Conservation (phyloP, 2,888 invertebrate genomes). For the Drosophila testacea region DNA sequence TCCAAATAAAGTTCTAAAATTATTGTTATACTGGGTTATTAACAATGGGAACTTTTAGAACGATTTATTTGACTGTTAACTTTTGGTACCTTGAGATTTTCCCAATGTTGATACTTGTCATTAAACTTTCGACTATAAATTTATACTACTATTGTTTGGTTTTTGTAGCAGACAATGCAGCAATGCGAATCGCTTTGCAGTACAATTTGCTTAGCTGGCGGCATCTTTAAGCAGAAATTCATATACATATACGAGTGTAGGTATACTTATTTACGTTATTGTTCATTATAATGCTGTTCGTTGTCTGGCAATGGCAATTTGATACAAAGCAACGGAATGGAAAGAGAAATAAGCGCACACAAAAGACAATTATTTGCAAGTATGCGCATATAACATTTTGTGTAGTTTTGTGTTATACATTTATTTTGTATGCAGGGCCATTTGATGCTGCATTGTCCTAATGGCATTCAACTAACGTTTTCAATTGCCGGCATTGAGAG, state of each 20-base stretch:
- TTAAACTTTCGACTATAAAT: slow-evolving; percentile 51
- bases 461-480: slow-evolving; percentile 64
- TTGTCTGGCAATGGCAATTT: slow-evolving; percentile 58
- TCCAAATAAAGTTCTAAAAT: too few species aligned
- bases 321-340: slow-evolving; percentile 53
- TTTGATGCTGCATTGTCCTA: slow-evolving; percentile 70
- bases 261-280: slow-evolving; percentile 2
- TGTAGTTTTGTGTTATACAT: slow-evolving; percentile 10
- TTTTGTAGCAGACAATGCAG: slow-evolving; percentile 29
- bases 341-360: slow-evolving; percentile 44
- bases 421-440: slow-evolving; percentile 45
- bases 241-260: not conserved
- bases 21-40: too few species aligned
- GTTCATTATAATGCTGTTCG: slow-evolving; percentile 25
- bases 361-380: slow-evolving; percentile 62
- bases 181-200: slow-evolving; percentile 38
- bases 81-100: too few species aligned
- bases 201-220: slow-evolving; percentile 34
- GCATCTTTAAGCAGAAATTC: slow-evolving; percentile 25
- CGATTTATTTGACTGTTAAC: too few species aligned
- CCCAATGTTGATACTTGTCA: slow-evolving; percentile 38
- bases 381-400: slow-evolving; percentile 9
- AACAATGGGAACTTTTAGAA: too few species aligned
- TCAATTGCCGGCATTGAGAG: slow-evolving; percentile 56
- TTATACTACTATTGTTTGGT: slow-evolving; percentile 16